phyloP scores from a whole-genome alignment of 2,113 vertebrate genomes.

The Myrmecophaga tridactyla region DNA sequence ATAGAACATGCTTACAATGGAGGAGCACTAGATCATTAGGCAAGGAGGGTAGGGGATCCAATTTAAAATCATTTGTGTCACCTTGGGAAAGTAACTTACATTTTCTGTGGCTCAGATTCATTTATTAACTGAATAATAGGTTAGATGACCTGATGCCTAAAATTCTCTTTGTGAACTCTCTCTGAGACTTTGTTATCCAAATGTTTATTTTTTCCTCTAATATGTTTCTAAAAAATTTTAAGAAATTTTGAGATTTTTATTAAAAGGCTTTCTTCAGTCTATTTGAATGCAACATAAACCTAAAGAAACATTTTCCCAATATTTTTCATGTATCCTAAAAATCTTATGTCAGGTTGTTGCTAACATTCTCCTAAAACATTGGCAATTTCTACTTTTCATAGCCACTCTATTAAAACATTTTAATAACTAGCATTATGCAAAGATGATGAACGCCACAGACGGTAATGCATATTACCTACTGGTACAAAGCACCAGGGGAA shows the following conservation, averaged over 20 bases:
- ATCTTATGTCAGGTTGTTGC: neutral
- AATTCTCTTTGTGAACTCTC: neutral
- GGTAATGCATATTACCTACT: neutral
- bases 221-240: slow-evolving; percentile 5
- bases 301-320: neutral
- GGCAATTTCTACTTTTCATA: slow-evolving; percentile 16
- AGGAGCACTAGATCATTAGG: neutral
- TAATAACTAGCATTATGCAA: neutral
- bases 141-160: neutral
- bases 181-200: slow-evolving; percentile 17
- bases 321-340: neutral
- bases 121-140: neutral
- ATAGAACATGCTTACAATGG: neutral
- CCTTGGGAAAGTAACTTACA: neutral
- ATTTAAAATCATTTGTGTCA: neutral
- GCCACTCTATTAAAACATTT: neutral
- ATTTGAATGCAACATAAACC: slow-evolving; percentile 4
- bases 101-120: neutral
- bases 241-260: slow-evolving; percentile 16
- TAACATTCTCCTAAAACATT: slow-evolving; percentile 15
- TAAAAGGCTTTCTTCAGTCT: slow-evolving; percentile 29
- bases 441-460: neutral
- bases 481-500: neutral
- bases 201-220: neutral
- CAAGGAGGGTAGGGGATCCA: neutral